Evolutionary conservation across 2,113 vertebrate species (phyloP), one percentile per base, ranked within the genome.

Genomic region (Alces alces): DNA sequence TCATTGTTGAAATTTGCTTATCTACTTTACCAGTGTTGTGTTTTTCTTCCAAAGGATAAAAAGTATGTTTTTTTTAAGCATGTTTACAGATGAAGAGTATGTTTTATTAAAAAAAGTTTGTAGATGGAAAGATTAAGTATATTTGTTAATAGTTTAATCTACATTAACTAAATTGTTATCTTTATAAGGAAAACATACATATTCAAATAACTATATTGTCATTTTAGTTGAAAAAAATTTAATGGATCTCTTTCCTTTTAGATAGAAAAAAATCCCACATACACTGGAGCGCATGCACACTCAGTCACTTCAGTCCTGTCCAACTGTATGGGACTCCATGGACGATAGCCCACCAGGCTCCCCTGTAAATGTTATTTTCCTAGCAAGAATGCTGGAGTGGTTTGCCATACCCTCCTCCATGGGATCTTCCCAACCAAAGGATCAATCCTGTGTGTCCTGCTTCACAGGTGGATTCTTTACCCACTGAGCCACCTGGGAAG

Each of bases 121-220:
- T 27, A 95, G 17, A 25, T 70, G 66, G 27, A 94, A 83, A 80
- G 2, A 87, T 47, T 78, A 70, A 57, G 10, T 45, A 76, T 33
- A 36, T 4, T 82, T 52, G 16, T 86, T 90, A 95, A 92, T 58
- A 85, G 76, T 39, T 92, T 80, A 61, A 89, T 73, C 28, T 86
- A 58, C 52, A n/a, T 30, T 95, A 50, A 89, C 80, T 3, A 73
- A 89, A 82, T 90, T 82, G 54, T 54, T 47, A 92, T 90, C 2
- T 87, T 9, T 61, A 28, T 55, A n/a, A 93, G 6, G 3, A 19
- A 64, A 83, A 17, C 23, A 33, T 10, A 64, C 55, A 43, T 30
- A 82, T 82, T 93, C 27, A 76, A 82, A 95, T 43, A 83, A 30
- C 21, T 86, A 33, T 58, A 50, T 3, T 30, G 5, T 2, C 19